Evolutionary conservation across 2,113 vertebrate genomes (phyloP).

Genomic region (Falco punctatus): DNA sequence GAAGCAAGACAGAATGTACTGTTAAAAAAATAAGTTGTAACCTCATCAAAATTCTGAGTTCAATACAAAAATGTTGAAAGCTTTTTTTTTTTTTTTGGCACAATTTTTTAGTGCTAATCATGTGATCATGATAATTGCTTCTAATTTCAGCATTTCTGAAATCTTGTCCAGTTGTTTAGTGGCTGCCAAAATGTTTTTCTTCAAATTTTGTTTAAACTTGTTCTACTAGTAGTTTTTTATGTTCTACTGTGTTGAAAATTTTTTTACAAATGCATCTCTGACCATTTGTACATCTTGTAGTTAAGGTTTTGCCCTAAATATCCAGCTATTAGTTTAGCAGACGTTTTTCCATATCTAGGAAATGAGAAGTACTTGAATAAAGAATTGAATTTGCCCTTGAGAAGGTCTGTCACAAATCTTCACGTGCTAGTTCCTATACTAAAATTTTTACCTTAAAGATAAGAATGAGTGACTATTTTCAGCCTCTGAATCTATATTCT

Average conservation of each 20-base stretch:
- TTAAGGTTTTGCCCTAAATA: not conserved
- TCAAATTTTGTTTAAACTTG: not conserved
- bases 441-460: not conserved
- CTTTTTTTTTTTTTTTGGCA: not conserved
- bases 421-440: not conserved
- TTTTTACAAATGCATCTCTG: not conserved
- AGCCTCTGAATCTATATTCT: not conserved
- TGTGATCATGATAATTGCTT: not conserved
- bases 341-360: not conserved
- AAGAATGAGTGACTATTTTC: not conserved
- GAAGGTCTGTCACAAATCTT: not conserved
- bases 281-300: not conserved
- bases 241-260: not conserved
- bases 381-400: not conserved
- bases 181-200: not conserved
- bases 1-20: not conserved
- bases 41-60: not conserved
- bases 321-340: not conserved
- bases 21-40: not conserved
- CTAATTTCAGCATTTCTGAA: not conserved
- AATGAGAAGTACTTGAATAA: not conserved
- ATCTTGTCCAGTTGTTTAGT: not conserved
- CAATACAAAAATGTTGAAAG: not conserved
- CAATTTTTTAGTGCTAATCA: not conserved
- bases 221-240: not conserved